Evolutionary conservation across 1,140 invertebrate genomes (phyloP), one percentile per base, ranked within the genome.

Genomic region (Temnothorax curvispinosus): DNA sequence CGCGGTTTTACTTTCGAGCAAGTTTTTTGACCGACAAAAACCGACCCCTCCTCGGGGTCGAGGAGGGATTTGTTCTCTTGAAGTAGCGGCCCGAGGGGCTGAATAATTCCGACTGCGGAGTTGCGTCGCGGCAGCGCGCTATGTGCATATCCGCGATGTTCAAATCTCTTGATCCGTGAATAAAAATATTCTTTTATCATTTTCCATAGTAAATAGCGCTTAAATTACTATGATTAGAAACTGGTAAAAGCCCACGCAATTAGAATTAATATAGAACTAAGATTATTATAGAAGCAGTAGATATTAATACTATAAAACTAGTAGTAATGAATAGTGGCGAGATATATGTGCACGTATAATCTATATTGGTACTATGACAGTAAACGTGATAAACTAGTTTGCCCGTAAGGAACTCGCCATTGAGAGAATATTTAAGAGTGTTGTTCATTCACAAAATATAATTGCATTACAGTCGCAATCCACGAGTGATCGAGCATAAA

Each of bases 161-260:
- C 81, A 90, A 93, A 94, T 91, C 89, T 91, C 88, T 90, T 72
- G 85, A 78, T 78, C 27, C 1, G 13, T n/a, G 27, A 74, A 62
- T 38, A 50, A 27, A 56, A 15, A 47, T 72, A 35, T 54, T 80
- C 11, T 18, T 58, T 47, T 41, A 4, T 67, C 4, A 35, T 21
- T 27, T 0, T 62, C 18, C 5, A 35, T 32, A 41, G 47, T 32
- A 35, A 77, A 67, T 47, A 67, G 4, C n/a, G 3, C 15, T 67
- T 67, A 44, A 21, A 67, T 64, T 32, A 35, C 0, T 62, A 77
- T 1, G 3, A 58, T 0, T 77, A 64, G 5, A 64, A 27, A 38
- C 0, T 3, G 38, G 3, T 32, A 56, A 3, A 15, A 58, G 13
- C 2, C 44, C 18, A 15, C 15, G 1, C 15, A 60, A 60, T 18